phyloP scores from a whole-genome alignment of 2,113 vertebrate species.

The Podarcis cretensis region DNA sequence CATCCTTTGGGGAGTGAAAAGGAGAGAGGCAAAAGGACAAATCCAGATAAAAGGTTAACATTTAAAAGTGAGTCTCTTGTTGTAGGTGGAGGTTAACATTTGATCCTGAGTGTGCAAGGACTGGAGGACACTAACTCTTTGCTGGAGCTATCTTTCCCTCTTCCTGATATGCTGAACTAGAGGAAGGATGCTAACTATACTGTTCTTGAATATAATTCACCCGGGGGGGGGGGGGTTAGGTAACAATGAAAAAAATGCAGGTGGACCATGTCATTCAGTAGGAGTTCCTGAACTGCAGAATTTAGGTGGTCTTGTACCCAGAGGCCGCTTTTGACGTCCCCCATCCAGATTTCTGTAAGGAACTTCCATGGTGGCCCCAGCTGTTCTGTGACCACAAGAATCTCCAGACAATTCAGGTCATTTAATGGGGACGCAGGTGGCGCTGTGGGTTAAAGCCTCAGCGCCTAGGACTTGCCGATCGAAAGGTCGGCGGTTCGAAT shows the following conservation, averaged over 20 bases:
- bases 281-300: not conserved
- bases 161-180: not conserved
- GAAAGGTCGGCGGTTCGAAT: too few relatives aligned
- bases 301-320: slow-evolving; percentile 66
- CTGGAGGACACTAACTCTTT: not conserved
- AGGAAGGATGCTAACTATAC: not conserved
- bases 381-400: slow-evolving; percentile 65
- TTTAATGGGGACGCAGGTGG: slow-evolving; percentile 67
- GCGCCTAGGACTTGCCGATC: too few relatives aligned
- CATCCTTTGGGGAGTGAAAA: not conserved
- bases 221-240: slow-evolving; percentile 1
- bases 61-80: too few relatives aligned
- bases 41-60: not conserved
- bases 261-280: not conserved
- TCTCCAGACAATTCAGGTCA: slow-evolving; percentile 66
- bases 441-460: too few relatives aligned
- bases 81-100: not conserved
- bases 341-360: slow-evolving; percentile 66
- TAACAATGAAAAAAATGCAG: not conserved
- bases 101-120: not conserved
- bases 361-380: slow-evolving; percentile 65
- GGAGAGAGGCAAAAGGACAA: not conserved
- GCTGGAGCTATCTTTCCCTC: fast-evolving
- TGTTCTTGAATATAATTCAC: slow-evolving; percentile 24
- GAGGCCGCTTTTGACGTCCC: slow-evolving; percentile 48